Percentiles rank a stretch among this genome's conserved stretches.
Evolutionary conservation across 2,797 vertebrate species (phyloP).

Genomic region (Amphiprion clarkii): DNA sequence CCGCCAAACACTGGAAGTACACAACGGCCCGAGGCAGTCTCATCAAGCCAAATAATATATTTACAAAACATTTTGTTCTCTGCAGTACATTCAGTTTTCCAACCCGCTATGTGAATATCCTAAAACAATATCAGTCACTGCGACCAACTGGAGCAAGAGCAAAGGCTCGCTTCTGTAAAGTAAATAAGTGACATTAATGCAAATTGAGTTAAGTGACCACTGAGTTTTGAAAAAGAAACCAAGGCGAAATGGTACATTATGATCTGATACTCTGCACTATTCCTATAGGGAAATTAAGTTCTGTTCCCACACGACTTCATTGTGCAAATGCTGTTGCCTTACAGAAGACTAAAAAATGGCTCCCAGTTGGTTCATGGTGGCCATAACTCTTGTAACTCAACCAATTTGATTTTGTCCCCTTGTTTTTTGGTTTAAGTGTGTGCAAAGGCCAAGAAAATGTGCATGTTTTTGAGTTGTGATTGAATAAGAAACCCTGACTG

Average conservation of each 20-base stretch:
- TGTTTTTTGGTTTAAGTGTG: neutral
- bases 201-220: conserved; percentile 74
- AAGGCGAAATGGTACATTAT: conserved; percentile 27
- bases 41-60: conserved; percentile 78
- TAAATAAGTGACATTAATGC: conserved; percentile 71
- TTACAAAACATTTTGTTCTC: conserved; percentile 74
- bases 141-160: conserved; percentile 66
- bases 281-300: conserved; percentile 22
- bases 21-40: conserved; percentile 57
- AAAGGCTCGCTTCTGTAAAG: conserved; percentile 43
- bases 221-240: conserved; percentile 41
- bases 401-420: neutral
- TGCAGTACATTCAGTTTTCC: conserved; percentile 70
- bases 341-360: neutral
- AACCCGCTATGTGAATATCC: conserved; percentile 62
- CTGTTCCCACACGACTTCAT: neutral
- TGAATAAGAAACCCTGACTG: neutral
- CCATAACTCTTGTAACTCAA: conserved; percentile 2
- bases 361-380: neutral
- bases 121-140: conserved; percentile 74
- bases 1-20: conserved; percentile 53
- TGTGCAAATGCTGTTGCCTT: neutral
- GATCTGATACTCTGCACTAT: conserved; percentile 14
- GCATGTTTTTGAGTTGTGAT: neutral
- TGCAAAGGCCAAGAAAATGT: neutral